Conservation (phyloP, 2,113 vertebrate genomes). For the Ictalurus furcatus region DNA sequence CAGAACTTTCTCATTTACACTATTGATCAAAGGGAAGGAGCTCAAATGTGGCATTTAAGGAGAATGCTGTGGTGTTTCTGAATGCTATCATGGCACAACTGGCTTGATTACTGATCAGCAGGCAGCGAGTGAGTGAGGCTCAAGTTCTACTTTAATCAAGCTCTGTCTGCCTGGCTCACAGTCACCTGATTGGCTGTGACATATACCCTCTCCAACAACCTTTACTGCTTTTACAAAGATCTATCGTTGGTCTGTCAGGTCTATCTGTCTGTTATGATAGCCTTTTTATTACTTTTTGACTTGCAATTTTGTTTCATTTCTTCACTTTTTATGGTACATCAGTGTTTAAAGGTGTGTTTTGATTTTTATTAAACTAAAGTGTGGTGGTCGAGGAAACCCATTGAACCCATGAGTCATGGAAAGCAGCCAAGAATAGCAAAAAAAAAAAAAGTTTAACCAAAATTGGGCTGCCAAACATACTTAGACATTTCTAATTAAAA, state of each 20-base stretch:
- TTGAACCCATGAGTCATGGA: not conserved
- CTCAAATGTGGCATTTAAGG: slow-evolving; percentile 44
- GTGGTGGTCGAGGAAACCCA: not conserved
- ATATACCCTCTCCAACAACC: not conserved
- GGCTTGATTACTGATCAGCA: slow-evolving; percentile 58
- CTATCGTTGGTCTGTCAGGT: not conserved
- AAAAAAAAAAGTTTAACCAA: not conserved
- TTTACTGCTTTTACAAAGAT: not conserved
- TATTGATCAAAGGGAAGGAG: slow-evolving; percentile 36
- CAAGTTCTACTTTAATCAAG: slow-evolving; percentile 63
- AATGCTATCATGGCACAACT: slow-evolving; percentile 6
- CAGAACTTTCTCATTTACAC: slow-evolving; percentile 39
- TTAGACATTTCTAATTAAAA: slow-evolving; percentile 6
- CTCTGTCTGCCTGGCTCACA: slow-evolving; percentile 57
- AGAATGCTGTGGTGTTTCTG: slow-evolving; percentile 12
- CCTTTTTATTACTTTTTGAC: not conserved
- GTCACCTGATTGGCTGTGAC: slow-evolving; percentile 55
- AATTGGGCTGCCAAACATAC: not conserved
- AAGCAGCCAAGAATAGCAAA: not conserved
- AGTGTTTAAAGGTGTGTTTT: too few species aligned
- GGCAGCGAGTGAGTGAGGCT: slow-evolving; percentile 54
- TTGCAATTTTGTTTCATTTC: not conserved
- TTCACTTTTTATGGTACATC: not conserved
- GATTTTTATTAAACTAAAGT: not conserved
- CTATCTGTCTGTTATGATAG: not conserved